These are phyloP conservation scores for Zaprionus vittiger DNA, from an alignment of 1,140 invertebrate species.

Conservation along the genomic window DNA sequence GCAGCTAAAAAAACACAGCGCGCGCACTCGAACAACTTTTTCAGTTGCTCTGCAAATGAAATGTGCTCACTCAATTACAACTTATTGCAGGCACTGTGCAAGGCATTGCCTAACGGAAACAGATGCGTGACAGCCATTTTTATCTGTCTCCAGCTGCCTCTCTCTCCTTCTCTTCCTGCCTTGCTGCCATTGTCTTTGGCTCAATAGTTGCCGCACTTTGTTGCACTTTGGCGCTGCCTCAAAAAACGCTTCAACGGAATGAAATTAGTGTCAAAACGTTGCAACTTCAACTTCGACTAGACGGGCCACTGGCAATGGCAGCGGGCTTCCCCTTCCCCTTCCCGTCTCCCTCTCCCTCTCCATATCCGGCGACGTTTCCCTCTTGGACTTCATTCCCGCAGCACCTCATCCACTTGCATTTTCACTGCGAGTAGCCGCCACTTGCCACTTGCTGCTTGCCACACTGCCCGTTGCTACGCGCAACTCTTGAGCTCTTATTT, in stretches of 20 bases:
- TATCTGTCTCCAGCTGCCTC: not conserved
- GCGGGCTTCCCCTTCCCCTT: no score
- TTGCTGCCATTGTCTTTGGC: conserved; percentile 15
- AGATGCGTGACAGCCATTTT: conserved; percentile 40
- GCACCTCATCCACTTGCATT: conserved; percentile 29
- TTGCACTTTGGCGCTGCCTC: conserved; percentile 45
- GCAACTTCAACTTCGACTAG: conserved; percentile 57
- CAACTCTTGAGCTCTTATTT: conserved; percentile 36
- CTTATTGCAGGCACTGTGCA: conserved; percentile 51
- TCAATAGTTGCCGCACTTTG: conserved; percentile 15
- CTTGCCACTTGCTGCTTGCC: conserved; percentile 10
- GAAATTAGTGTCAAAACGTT: conserved; percentile 81
- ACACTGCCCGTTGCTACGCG: conserved; percentile 34
- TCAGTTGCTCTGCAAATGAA: conserved; percentile 58
- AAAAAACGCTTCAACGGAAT: conserved; percentile 65
- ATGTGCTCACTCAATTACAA: conserved; percentile 56
- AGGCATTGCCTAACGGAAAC: conserved; percentile 4
- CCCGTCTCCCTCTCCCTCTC: no score
- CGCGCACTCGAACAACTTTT: conserved; percentile 58
- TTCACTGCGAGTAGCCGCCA: conserved; percentile 13
- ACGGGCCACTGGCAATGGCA: conserved; percentile 7
- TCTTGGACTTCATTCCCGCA: not conserved
- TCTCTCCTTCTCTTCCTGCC: conserved; percentile 2
- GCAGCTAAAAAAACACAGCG: conserved; percentile 69
- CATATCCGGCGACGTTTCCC: not conserved